Percentiles rank a stretch among this genome's conserved stretches.
Evolutionary conservation across 2,797 vertebrate species (phyloP).

Genomic region (Emys orbicularis): DNA sequence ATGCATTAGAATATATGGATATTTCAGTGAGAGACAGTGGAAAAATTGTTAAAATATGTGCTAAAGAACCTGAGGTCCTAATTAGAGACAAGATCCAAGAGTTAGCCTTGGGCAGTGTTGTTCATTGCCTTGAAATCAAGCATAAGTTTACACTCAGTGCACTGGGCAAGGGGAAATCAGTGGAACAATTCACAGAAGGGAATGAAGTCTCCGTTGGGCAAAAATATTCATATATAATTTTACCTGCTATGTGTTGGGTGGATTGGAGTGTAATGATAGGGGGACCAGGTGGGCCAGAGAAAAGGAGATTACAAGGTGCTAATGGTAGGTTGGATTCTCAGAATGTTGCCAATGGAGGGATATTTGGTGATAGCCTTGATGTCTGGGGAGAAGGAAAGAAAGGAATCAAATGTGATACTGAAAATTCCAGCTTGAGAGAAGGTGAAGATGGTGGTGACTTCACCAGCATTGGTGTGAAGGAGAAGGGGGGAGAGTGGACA

Average conservation of each 20-base stretch:
- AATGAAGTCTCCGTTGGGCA: neutral
- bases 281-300: neutral
- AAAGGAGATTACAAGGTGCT: neutral
- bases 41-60: neutral
- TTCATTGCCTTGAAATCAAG: neutral
- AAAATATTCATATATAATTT: neutral
- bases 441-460: neutral
- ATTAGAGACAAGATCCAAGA: neutral
- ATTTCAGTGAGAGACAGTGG: neutral
- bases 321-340: neutral
- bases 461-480: neutral
- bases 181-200: neutral
- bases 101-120: neutral
- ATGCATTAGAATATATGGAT: neutral
- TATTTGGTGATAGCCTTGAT: neutral
- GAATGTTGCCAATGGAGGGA: neutral
- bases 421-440: neutral
- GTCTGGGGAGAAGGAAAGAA: neutral
- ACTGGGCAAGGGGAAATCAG: neutral
- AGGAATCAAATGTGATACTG: neutral
- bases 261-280: neutral
- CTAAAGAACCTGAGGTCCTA: neutral
- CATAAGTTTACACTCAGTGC: neutral
- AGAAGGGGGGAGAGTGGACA: accelerated
- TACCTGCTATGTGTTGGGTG: neutral